phyloP scores from a whole-genome alignment of 2,888 invertebrate genomes.

The Agonopterix heracliana region DNA sequence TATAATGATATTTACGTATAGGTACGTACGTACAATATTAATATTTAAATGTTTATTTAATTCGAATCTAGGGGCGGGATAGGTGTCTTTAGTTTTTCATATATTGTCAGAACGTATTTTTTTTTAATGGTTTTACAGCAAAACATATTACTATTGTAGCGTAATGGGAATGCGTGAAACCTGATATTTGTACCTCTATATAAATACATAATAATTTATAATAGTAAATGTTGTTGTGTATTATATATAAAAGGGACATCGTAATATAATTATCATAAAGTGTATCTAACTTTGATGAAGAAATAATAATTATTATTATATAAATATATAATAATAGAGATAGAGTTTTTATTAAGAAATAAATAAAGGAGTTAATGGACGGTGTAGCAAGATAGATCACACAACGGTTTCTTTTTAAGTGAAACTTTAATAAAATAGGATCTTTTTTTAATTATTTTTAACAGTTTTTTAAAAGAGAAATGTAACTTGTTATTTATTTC shows the following conservation, averaged over 20 bases:
- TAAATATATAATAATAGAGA: slow-evolving; percentile 72
- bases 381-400: slow-evolving; percentile 62
- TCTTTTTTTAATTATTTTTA: slow-evolving; percentile 65
- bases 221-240: slow-evolving; percentile 36
- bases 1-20: slow-evolving; percentile 69
- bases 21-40: slow-evolving; percentile 72
- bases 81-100: slow-evolving; percentile 48
- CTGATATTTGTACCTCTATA: slow-evolving; percentile 22
- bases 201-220: slow-evolving; percentile 26
- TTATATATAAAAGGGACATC: slow-evolving; percentile 39
- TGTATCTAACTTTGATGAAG: slow-evolving; percentile 70
- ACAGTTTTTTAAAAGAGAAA: slow-evolving; percentile 65
- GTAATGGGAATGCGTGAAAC: slow-evolving; percentile 29
- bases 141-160: slow-evolving; percentile 22
- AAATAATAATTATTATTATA: slow-evolving; percentile 72
- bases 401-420: slow-evolving; percentile 53
- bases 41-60: slow-evolving; percentile 69
- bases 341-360: slow-evolving; percentile 75
- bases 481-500: slow-evolving; percentile 76
- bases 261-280: slow-evolving; percentile 65
- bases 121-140: slow-evolving; percentile 23
- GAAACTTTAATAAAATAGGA: slow-evolving; percentile 47
- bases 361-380: slow-evolving; percentile 60
- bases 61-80: slow-evolving; percentile 55
- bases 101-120: slow-evolving; percentile 6